Evolutionary conservation across 1,140 invertebrate genomes (phyloP).

Genomic region (Ostrea edulis): DNA sequence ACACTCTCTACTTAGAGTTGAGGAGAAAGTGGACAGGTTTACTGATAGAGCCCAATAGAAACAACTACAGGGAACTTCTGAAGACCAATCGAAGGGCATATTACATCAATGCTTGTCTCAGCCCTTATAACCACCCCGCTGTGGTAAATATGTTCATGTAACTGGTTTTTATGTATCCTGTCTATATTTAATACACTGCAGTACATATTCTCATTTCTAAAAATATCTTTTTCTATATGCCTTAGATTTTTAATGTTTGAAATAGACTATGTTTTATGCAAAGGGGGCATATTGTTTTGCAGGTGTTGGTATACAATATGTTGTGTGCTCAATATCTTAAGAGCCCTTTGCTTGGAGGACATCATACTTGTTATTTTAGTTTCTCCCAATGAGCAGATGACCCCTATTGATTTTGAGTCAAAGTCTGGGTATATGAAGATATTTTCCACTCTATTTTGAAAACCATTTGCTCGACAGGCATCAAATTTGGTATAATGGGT

Average conservation of each 20-base stretch:
- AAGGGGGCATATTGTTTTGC: not conserved
- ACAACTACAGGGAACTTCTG: constrained; percentile 79
- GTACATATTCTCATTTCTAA: not conserved
- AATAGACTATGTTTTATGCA: not conserved
- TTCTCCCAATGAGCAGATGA: no score
- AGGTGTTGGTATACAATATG: no score
- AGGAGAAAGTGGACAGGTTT: constrained; percentile 87
- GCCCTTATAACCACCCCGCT: constrained; percentile 43
- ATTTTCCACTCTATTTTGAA: no score
- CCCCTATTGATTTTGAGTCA: no score
- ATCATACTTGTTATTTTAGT: no score
- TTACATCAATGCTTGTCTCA: constrained; percentile 51
- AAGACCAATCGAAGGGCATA: constrained; percentile 54
- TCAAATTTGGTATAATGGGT: no score
- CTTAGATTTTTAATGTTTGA: not conserved
- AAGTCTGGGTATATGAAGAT: no score
- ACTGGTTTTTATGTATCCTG: not conserved
- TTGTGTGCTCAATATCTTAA: no score
- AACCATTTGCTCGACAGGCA: no score
- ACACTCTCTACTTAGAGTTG: constrained; percentile 85
- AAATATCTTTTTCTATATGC: not conserved
- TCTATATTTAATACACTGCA: not conserved
- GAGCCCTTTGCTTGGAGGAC: no score
- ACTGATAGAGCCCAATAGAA: constrained; percentile 87
- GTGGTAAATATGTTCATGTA: constrained; percentile 33